These are phyloP conservation scores for Hycleus cichorii DNA, from an alignment of 1,140 invertebrate species.

Conservation along the genomic window DNA sequence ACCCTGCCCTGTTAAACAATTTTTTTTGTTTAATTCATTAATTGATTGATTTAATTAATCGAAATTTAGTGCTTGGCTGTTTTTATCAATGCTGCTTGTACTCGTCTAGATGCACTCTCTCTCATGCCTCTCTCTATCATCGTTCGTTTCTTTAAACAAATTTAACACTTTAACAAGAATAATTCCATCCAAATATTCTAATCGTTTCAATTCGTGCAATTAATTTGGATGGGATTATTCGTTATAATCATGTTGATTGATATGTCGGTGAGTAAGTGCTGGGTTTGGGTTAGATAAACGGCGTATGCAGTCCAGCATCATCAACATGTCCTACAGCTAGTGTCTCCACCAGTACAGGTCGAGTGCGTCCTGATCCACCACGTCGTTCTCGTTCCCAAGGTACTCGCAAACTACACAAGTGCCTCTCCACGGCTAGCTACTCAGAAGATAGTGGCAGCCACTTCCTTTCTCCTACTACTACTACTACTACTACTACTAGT, in stretches of 20 bases:
- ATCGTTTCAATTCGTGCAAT: background rate
- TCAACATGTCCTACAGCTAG: constrained; percentile 26
- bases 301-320: constrained; percentile 40
- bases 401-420: constrained; percentile 83
- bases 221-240: background rate
- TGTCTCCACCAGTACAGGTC: constrained; percentile 34
- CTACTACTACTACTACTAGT: background rate
- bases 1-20: constrained; percentile 7
- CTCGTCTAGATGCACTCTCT: constrained; percentile 24
- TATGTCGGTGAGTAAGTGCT: constrained; percentile 23
- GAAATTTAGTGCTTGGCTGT: background rate
- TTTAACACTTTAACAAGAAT: too few species aligned
- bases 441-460: constrained; percentile 51
- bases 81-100: constrained; percentile 20
- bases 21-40: background rate
- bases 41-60: background rate
- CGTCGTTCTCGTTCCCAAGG: constrained; percentile 77
- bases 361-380: constrained; percentile 39
- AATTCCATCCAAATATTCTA: background rate
- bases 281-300: constrained; percentile 38
- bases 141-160: background rate
- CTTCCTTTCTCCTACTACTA: constrained; percentile 23
- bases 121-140: background rate
- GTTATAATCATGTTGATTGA: background rate
- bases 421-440: constrained; percentile 71